Base-by-base conservation (phyloP, 2,888 invertebrate species). In the Drosophila vallismaia region DNA sequence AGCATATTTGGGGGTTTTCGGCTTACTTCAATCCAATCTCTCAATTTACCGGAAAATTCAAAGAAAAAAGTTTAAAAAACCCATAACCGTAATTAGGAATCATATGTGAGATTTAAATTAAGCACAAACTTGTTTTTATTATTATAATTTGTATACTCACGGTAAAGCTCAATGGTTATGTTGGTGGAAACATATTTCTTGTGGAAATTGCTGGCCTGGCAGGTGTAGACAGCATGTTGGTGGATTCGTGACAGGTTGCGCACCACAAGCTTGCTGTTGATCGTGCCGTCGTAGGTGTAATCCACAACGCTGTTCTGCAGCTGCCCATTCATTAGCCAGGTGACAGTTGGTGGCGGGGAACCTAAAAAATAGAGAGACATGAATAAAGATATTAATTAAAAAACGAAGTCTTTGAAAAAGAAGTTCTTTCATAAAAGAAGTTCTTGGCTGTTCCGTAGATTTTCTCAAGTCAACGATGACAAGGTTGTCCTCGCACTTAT, bases 221-320 rank as follows among this genome's bases (percentile, higher is more conserved):
- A 96, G 69, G 95, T 95, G 92, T 95, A 95, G 75, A 94, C 93
- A 67, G 95, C 94, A 91, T 95, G 94, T 77, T 95, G 94, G 92
- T 96, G 95, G 71, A 94, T 93, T 81, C 96, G 93, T 83, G 94
- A 93, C 80, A 96, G 93, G 78, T 93, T 93, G 69, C 92, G 92
- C 67, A 94, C 93, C 81, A 93, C 90, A 80, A 95, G 92, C 83
- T 93, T 94, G 91, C 94, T 94, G 79, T 93, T 93, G 84, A 93
- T 93, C 74, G 93, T 92, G 67, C 89, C 88, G 62, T 91, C 91
- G 76, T 91, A 91, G 62, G 91, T 89, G 75, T 89, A 91, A 77
- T 92, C 92, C 71, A 91, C 91, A 67, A 91, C 89, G 77, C 91
- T 92, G 66, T 92, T 89, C 87, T 92, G 88, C 75, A 91, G 87